Evolutionary conservation across 2,888 invertebrate genomes (phyloP).

Genomic region (Leptodirus hochenwartii): DNA sequence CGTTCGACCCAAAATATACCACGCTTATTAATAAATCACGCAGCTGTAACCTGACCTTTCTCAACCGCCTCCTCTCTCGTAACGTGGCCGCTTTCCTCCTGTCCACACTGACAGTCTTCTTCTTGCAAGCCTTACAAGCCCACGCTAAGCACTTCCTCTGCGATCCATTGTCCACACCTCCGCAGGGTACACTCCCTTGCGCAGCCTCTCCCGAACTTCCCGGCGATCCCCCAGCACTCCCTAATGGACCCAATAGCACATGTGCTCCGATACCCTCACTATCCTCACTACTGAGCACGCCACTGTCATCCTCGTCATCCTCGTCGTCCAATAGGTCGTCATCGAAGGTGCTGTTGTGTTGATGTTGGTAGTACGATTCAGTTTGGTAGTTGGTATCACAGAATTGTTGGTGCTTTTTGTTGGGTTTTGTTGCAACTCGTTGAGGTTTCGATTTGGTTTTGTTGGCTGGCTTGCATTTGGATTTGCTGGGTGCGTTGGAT

Average conservation of each 20-base stretch:
- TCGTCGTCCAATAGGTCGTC: background rate
- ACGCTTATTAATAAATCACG: too few species aligned
- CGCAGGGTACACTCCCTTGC: slow-evolving; percentile 23
- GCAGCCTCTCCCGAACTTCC: slow-evolving; percentile 18
- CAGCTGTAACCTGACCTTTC: too few species aligned
- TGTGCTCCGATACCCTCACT: background rate
- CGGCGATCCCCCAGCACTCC: slow-evolving; percentile 10
- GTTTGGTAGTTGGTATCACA: too few species aligned
- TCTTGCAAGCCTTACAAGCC: slow-evolving; percentile 96
- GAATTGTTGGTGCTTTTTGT: too few species aligned
- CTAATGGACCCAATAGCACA: background rate
- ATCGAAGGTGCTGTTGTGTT: too few species aligned
- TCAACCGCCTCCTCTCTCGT: slow-evolving; percentile 74
- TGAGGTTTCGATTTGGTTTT: too few species aligned
- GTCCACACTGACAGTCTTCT: slow-evolving; percentile 90
- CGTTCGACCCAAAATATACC: too few species aligned
- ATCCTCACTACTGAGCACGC: too few species aligned
- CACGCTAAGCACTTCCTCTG: slow-evolving; percentile 75
- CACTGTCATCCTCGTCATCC: background rate
- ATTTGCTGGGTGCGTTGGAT: too few species aligned
- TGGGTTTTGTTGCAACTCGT: too few species aligned
- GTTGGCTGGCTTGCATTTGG: too few species aligned
- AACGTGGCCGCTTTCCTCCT: slow-evolving; percentile 93
- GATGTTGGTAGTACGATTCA: too few species aligned
- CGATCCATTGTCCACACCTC: slow-evolving; percentile 23